phyloP scores from a whole-genome alignment of 2,888 invertebrate species.

The Scaptomyza tumidula region DNA sequence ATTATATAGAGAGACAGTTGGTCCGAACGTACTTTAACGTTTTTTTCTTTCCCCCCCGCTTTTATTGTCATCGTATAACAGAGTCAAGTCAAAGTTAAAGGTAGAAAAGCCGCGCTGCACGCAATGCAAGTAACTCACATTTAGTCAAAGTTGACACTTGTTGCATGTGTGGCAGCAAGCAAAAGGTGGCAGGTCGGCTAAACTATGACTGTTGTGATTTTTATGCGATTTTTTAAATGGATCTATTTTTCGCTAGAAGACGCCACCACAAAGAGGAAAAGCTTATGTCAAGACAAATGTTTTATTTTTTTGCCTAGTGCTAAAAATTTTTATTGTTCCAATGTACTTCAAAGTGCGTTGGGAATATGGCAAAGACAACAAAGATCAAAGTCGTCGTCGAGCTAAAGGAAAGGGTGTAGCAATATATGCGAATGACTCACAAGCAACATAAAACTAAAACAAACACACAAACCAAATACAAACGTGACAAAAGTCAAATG shows the following conservation, averaged over 20 bases:
- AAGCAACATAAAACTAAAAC: slow-evolving; percentile 11
- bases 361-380: slow-evolving; percentile 66
- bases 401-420: slow-evolving; percentile 7
- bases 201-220: slow-evolving; percentile 26
- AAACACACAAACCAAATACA: slow-evolving; percentile 30
- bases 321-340: slow-evolving; percentile 61
- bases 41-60: slow-evolving; percentile 34
- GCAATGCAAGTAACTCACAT: slow-evolving; percentile 53
- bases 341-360: slow-evolving; percentile 62
- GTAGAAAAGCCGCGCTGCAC: slow-evolving; percentile 45
- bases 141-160: slow-evolving; percentile 70
- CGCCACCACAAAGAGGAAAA: slow-evolving; percentile 5
- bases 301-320: background rate
- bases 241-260: slow-evolving; percentile 17
- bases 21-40: slow-evolving; percentile 28
- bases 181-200: slow-evolving; percentile 13
- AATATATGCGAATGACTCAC: slow-evolving; percentile 52
- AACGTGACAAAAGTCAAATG: slow-evolving; percentile 54
- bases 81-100: slow-evolving; percentile 66
- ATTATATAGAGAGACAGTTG: slow-evolving; percentile 75
- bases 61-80: slow-evolving; percentile 71
- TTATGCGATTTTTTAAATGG: slow-evolving; percentile 46
- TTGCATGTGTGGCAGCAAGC: slow-evolving; percentile 58
- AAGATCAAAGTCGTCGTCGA: slow-evolving; percentile 67
- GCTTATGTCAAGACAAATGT: background rate